These are phyloP conservation scores for Rutilus rutilus DNA, from an alignment of 2,113 vertebrate species.

Conservation along the genomic window DNA sequence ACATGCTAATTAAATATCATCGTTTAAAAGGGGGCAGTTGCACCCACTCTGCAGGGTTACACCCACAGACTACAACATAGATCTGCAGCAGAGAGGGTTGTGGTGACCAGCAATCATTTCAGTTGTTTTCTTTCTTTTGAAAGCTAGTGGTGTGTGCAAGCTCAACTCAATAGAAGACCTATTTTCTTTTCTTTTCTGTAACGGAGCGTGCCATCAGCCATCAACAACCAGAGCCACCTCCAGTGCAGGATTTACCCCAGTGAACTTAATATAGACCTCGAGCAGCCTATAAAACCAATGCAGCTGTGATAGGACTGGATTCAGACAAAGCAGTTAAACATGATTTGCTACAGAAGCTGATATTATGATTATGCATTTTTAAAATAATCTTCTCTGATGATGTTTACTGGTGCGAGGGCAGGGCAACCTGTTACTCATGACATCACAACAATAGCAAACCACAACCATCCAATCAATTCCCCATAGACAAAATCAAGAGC, in stretches of 20 bases:
- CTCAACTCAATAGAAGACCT: conserved; percentile 4
- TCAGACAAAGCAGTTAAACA: background rate
- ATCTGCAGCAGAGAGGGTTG: background rate
- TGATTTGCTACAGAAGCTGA: background rate
- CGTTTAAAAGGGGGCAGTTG: background rate
- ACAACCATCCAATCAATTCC: too few species aligned
- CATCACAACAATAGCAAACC: too few species aligned
- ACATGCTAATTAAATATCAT: conserved; percentile 23
- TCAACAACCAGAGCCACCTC: background rate
- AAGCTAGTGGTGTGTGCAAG: background rate
- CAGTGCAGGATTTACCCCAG: background rate
- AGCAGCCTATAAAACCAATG: background rate
- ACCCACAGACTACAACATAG: conserved; percentile 24
- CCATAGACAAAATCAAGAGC: too few species aligned
- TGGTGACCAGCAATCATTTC: conserved; percentile 7
- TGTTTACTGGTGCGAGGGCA: too few species aligned
- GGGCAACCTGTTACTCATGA: too few species aligned
- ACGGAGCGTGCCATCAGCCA: conserved; percentile 12
- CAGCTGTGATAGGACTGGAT: background rate
- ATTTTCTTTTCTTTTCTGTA: conserved; percentile 6
- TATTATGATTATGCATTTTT: background rate
- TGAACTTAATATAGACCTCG: background rate
- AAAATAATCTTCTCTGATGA: background rate
- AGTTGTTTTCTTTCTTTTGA: conserved; percentile 16
- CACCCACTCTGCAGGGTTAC: conserved; percentile 6